phyloP scores from a whole-genome alignment of 1,140 invertebrate species.

The Lepidotrigona ventralis region DNA sequence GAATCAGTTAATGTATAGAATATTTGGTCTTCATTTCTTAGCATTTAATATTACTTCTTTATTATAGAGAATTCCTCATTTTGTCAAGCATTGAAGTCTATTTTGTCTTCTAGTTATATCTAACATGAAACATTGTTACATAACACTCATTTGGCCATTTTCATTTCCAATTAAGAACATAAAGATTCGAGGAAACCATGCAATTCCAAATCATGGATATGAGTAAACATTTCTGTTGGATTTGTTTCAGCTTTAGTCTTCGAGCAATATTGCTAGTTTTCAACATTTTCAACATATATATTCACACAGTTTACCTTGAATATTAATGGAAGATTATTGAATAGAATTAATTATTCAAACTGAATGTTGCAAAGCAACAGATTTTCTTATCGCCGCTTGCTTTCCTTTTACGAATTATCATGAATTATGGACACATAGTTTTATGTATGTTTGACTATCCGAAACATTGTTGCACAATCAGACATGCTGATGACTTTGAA shows the following conservation, averaged over 20 bases:
- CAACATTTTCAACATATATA: conserved; percentile 4
- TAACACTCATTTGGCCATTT: not conserved
- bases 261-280: not conserved
- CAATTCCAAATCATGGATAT: not conserved
- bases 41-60: not conserved
- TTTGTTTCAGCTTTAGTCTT: no score
- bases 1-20: not conserved
- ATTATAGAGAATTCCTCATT: not conserved
- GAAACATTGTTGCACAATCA: no score
- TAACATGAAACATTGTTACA: not conserved
- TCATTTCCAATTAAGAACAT: not conserved
- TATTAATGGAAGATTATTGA: not conserved
- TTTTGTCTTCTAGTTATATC: not conserved
- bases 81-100: not conserved
- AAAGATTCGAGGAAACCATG: not conserved
- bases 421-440: not conserved
- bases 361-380: not conserved
- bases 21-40: not conserved
- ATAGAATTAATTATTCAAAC: conserved; percentile 7
- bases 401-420: not conserved
- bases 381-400: not conserved
- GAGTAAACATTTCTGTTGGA: not conserved
- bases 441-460: not conserved
- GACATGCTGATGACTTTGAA: no score
- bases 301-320: not conserved